Conservation (phyloP, 2,888 invertebrate species). For the Petrolisthes cinctipes region DNA sequence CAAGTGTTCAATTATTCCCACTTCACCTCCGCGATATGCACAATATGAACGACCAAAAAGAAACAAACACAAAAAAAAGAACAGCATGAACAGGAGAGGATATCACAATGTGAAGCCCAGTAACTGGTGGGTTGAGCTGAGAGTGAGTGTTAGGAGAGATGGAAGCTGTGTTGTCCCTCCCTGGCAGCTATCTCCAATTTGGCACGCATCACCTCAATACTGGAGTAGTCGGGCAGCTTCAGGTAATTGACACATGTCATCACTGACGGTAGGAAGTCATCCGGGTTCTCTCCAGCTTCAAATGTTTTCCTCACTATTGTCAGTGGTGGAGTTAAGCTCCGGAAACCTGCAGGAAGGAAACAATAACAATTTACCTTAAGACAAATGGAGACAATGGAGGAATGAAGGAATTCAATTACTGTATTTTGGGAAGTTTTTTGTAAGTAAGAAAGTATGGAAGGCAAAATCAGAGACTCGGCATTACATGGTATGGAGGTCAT, state of each 20-base stretch:
- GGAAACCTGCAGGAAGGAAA: slow-evolving; percentile 78
- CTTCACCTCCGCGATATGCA: slow-evolving; percentile 35
- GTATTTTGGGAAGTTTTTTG: not conserved
- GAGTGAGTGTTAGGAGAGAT: slow-evolving; percentile 81
- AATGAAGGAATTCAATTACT: too few species aligned
- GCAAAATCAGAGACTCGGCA: too few species aligned
- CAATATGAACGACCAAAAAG: slow-evolving; percentile 32
- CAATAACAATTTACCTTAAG: not conserved
- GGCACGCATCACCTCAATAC: slow-evolving; percentile 90
- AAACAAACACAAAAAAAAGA: slow-evolving; percentile 3
- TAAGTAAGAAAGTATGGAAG: not conserved
- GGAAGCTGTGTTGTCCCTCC: slow-evolving; percentile 98
- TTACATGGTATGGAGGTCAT: too few species aligned
- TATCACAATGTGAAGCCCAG: slow-evolving; percentile 48
- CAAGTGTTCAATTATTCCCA: slow-evolving; percentile 6
- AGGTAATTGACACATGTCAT: slow-evolving; percentile 99
- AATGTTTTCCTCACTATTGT: slow-evolving; percentile 97
- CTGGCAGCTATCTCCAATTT: slow-evolving; percentile 91
- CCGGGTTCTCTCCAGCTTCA: slow-evolving; percentile 91
- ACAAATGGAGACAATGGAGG: too few species aligned
- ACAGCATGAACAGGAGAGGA: slow-evolving; percentile 22
- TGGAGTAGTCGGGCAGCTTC: slow-evolving; percentile 97
- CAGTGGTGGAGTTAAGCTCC: slow-evolving; percentile 92
- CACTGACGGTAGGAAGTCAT: slow-evolving; percentile 98
- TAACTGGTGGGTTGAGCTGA: slow-evolving; percentile 46